These are phyloP conservation scores for Zosterops pallidus DNA, from an alignment of 2,113 vertebrate species.

Conservation along the genomic window DNA sequence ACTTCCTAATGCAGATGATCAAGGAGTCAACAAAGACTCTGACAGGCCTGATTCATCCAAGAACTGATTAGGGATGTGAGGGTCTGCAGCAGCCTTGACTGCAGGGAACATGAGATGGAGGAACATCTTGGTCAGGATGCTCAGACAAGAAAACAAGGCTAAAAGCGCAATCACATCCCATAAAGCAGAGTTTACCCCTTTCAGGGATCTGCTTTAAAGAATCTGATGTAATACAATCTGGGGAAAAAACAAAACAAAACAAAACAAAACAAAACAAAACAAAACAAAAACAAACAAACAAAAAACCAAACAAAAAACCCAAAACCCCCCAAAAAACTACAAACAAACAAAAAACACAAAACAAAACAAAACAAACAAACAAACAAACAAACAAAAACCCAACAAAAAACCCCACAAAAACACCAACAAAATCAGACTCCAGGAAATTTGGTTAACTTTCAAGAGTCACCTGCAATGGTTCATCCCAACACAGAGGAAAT, in stretches of 20 bases:
- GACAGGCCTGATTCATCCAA: not conserved
- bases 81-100: not conserved
- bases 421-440: not conserved
- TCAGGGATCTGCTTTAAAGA: not conserved
- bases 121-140: not conserved
- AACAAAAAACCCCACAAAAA: too few relatives aligned
- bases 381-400: not conserved
- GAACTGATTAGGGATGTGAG: not conserved
- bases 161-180: not conserved
- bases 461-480: not conserved
- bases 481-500: not conserved
- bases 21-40: not conserved
- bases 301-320: too few relatives aligned
- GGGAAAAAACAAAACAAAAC: not conserved
- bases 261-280: not conserved
- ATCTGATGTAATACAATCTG: accelerated
- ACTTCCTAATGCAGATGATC: not conserved
- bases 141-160: not conserved
- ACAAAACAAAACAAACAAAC: not conserved
- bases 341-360: too few relatives aligned
- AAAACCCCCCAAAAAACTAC: too few relatives aligned
- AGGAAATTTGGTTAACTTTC: not conserved
- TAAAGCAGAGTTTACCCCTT: not conserved
- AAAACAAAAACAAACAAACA: too few relatives aligned
- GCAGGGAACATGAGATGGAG: not conserved